Conservation (phyloP, 2,888 invertebrate genomes). For the Sinohyriopsis cumingii region DNA sequence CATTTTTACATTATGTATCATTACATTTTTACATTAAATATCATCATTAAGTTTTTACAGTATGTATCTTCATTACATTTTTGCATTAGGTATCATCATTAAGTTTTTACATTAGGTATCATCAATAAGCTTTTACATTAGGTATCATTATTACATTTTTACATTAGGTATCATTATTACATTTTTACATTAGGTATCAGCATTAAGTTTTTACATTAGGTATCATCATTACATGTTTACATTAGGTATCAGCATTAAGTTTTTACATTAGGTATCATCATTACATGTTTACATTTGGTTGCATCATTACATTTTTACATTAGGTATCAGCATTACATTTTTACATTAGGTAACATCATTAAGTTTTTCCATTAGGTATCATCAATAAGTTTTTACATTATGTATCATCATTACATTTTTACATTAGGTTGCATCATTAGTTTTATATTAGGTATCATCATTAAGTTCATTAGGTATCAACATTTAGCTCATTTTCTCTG, state of each 20-base stretch:
- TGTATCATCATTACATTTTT: too few species aligned
- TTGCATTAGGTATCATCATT: too few species aligned
- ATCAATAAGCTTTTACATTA: neutral
- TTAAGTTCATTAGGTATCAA: neutral
- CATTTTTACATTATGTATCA: too few species aligned
- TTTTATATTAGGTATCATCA: constrained; percentile 53
- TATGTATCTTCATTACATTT: neutral
- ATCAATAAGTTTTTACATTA: too few species aligned
- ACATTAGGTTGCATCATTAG: too few species aligned
- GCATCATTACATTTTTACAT: neutral
- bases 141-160: neutral
- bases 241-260: constrained; percentile 43
- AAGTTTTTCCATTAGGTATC: too few species aligned
- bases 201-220: neutral
- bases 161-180: neutral
- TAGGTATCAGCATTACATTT: too few species aligned
- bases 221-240: constrained; percentile 21
- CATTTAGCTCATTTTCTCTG: too few species aligned
- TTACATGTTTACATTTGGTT: neutral
- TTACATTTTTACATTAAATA: too few species aligned
- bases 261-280: neutral
- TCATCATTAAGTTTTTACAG: neutral
- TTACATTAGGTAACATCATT: too few species aligned
- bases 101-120: constrained; percentile 55
- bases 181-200: constrained; percentile 50